Conservation (phyloP, 2,888 invertebrate genomes). For the Drosophila maculinotata region DNA sequence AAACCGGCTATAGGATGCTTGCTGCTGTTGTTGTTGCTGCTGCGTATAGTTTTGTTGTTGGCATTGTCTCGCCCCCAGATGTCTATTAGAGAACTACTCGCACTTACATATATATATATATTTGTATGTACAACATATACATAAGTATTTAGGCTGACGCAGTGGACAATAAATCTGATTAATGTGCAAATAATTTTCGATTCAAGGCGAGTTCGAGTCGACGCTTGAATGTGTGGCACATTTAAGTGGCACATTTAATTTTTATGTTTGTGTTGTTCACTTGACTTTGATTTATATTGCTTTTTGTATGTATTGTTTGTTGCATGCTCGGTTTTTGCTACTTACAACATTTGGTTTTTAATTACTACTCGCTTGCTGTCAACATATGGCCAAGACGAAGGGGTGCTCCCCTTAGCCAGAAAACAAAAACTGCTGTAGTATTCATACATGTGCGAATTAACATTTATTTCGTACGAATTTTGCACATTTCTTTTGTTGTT, state of each 20-base stretch:
- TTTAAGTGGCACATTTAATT: constrained; percentile 64
- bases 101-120: constrained; percentile 4
- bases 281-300: constrained; percentile 75
- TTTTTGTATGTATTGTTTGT: constrained; percentile 28
- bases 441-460: constrained; percentile 29
- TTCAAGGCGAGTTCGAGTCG: constrained; percentile 52
- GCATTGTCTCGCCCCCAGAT: constrained; percentile 60
- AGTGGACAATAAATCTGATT: constrained; percentile 68
- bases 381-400: constrained; percentile 41
- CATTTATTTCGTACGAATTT: constrained; percentile 19
- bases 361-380: constrained; percentile 41
- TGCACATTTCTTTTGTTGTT: constrained; percentile 19
- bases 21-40: constrained; percentile 23
- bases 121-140: constrained; percentile 3
- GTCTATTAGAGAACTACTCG: constrained; percentile 43
- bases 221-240: constrained; percentile 41
- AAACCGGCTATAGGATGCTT: constrained; percentile 13
- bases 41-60: constrained; percentile 26
- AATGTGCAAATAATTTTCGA: constrained; percentile 70
- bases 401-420: not conserved
- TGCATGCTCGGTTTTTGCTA: constrained; percentile 32
- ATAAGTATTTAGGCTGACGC: constrained; percentile 46
- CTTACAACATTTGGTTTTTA: constrained; percentile 51
- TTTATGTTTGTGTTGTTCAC: constrained; percentile 57
- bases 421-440: constrained; percentile 12